Conservation (phyloP, 2,888 invertebrate genomes). For the Penaeus monodon region DNA sequence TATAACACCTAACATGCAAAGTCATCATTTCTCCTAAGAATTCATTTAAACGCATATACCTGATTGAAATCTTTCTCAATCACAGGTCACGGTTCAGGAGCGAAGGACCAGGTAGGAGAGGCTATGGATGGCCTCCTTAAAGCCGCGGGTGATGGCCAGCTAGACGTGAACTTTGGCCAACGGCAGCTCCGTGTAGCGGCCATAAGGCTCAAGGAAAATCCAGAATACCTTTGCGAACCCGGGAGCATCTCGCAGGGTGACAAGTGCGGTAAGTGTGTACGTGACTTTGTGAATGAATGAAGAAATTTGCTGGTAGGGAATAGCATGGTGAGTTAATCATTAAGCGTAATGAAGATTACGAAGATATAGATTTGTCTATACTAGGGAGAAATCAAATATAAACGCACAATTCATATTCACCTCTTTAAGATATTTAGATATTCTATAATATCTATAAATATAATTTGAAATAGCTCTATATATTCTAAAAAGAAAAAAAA, state of each 20-base stretch:
- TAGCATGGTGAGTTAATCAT: no score
- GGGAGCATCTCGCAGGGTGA: constrained; percentile 74
- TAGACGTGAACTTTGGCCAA: constrained; percentile 67
- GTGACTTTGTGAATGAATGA: neutral
- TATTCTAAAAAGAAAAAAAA: neutral
- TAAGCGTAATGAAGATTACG: no score
- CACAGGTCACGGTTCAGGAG: constrained; percentile 64
- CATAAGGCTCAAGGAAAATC: constrained; percentile 66
- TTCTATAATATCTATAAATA: neutral
- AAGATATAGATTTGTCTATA: no score
- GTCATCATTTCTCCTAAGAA: neutral
- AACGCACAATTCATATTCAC: no score
- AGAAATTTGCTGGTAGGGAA: no score
- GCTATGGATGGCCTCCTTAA: constrained; percentile 57
- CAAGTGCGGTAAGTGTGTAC: constrained; percentile 73
- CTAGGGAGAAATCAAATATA: no score
- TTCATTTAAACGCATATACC: no score
- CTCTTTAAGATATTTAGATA: no score
- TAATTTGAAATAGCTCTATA: neutral
- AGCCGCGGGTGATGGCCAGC: constrained; percentile 68
- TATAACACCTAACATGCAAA: neutral
- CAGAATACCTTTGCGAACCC: constrained; percentile 71
- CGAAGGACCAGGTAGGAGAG: constrained; percentile 38
- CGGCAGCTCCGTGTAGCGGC: constrained; percentile 58
- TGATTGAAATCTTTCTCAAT: neutral